These are phyloP conservation scores for Colletes collaris DNA, from an alignment of 2,888 invertebrate genomes.

Conservation along the genomic window DNA sequence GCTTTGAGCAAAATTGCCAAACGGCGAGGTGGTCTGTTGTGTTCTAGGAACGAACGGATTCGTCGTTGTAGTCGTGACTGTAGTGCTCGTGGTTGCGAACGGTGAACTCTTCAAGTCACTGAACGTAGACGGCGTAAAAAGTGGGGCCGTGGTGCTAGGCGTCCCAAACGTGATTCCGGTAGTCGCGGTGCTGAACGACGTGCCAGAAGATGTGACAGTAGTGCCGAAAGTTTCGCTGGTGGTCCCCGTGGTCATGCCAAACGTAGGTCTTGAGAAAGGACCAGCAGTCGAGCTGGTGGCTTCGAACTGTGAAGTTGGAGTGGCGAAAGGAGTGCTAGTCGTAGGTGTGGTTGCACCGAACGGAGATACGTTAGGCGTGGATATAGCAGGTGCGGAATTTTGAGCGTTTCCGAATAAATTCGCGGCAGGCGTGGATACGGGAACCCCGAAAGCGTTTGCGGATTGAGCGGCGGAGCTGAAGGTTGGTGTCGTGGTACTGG, in stretches of 20 bases:
- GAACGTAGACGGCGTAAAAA: constrained; percentile 47
- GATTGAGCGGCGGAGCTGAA: constrained; percentile 56
- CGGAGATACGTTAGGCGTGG: constrained; percentile 28
- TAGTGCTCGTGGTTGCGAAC: constrained; percentile 57
- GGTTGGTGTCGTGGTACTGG: constrained; percentile 73
- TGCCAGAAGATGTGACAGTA: constrained; percentile 59
- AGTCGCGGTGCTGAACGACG: constrained; percentile 54
- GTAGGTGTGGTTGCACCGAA: constrained; percentile 47
- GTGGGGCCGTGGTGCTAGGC: constrained; percentile 19
- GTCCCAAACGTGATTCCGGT: constrained; percentile 39
- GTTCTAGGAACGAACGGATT: constrained; percentile 57
- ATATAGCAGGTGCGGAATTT: constrained; percentile 13
- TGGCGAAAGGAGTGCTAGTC: constrained; percentile 48
- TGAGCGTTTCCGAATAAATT: constrained; percentile 52
- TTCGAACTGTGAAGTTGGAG: constrained; percentile 53
- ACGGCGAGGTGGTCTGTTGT: constrained; percentile 56
- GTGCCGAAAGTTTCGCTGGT: constrained; percentile 54
- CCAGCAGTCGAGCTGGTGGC: constrained; percentile 33
- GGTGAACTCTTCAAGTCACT: constrained; percentile 50
- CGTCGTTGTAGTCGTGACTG: constrained; percentile 49
- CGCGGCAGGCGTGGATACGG: constrained; percentile 34
- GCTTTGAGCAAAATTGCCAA: constrained; percentile 53
- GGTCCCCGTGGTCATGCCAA: constrained; percentile 38
- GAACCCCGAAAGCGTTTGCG: constrained; percentile 44
- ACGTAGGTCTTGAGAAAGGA: constrained; percentile 45